Percentiles rank a stretch among this genome's conserved stretches.
Conservation (phyloP, 2,113 vertebrate species). For the Campylorhamphus procurvoides region DNA sequence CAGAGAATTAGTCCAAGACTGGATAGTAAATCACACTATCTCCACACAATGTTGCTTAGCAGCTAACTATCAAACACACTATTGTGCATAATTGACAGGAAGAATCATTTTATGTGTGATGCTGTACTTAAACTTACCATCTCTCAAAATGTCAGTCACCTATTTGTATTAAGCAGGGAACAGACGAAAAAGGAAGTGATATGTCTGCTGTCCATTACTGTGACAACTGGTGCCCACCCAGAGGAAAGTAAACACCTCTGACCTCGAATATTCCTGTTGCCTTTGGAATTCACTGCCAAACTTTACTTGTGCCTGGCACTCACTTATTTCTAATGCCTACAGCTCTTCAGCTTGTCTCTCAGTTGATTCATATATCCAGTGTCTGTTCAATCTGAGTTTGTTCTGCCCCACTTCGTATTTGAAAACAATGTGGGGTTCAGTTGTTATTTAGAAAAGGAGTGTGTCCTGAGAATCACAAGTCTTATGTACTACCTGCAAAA, state of each 20-base stretch:
- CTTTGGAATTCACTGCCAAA: background rate
- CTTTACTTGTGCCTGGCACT: background rate
- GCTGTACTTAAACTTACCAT: slow-evolving; percentile 6
- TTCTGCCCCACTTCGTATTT: background rate
- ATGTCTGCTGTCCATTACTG: background rate
- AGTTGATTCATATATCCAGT: background rate
- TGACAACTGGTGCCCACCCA: background rate
- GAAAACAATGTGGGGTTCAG: background rate
- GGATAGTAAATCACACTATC: slow-evolving; percentile 35
- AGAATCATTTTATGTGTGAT: background rate
- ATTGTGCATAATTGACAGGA: background rate
- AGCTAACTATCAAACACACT: slow-evolving; percentile 12
- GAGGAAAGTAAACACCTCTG: background rate
- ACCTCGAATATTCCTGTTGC: background rate
- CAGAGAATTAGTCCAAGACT: slow-evolving; percentile 20
- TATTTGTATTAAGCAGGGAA: background rate
- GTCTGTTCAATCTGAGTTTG: background rate
- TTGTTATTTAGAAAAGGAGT: background rate
- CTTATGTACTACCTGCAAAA: background rate
- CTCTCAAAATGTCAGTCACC: background rate
- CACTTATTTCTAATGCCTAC: background rate
- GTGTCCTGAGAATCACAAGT: background rate
- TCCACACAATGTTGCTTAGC: background rate
- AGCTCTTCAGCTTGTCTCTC: background rate
- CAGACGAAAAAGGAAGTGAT: background rate